Base-by-base conservation (phyloP, 2,113 vertebrate species). In the Sapajus apella region DNA sequence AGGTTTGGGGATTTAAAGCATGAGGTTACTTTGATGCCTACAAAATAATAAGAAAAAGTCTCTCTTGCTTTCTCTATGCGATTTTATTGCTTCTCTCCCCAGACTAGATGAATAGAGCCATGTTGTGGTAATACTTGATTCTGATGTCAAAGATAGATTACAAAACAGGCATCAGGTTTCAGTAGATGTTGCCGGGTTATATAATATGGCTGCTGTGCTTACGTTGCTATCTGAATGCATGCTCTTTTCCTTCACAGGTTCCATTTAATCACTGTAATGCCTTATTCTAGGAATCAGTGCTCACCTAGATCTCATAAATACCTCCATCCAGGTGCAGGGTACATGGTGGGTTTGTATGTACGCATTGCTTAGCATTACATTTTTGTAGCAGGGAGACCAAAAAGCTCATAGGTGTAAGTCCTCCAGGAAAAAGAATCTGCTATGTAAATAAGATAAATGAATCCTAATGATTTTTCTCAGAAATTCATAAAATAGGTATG, bases 71-170 rank as follows among this genome's bases (percentile, higher is more conserved):
- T 96, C 79, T 98, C 68, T 89, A 14, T 95, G 61, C 3, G 35
- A 91, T 94, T 94, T 95, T 95, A 97, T 96, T 97, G 80, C 92
- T 98, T 96, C 95, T 94, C 77, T 96, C 90, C 90, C 81, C 47
- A 90, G 47, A 93, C 27, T 92, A 75, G 72, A 77, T 91, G 66
- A 88, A 75, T 89, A 95, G 84, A 95, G 55, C 70, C 47, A 17
- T 84, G 77, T 6, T 82, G 9, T 87, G 27, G 20, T 85, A 68
- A 68, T 88, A 68, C 80, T 95, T 95, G 52, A 79, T 90, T 88
- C n/a, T 92, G 66, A 58, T 84, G 37, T 94, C 73, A 86, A 72
- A 96, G 68, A 50, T 50, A 96, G 79, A 66, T 93, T 93, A 45
- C 35, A 86, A 43, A 96, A 58, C 20, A 87, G 40, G 83, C 37